These are phyloP conservation scores for Antrozous pallidus DNA, from an alignment of 2,797 vertebrate species.

Conservation along the genomic window DNA sequence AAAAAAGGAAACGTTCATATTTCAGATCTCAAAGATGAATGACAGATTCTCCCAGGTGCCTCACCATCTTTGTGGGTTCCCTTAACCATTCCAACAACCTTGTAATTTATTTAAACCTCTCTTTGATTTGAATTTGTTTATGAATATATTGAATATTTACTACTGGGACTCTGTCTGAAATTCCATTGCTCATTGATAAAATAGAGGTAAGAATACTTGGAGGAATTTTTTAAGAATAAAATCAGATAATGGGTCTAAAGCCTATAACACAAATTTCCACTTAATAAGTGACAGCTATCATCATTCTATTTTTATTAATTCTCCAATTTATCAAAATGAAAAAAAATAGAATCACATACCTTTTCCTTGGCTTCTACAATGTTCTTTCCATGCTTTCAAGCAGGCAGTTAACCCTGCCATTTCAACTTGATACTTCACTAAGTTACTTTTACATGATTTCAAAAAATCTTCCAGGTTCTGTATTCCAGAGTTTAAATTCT, in stretches of 20 bases:
- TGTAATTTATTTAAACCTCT: not conserved
- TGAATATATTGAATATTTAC: not conserved
- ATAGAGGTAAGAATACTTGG: not conserved
- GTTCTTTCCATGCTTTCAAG: conserved; percentile 71
- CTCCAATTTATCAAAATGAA: not conserved
- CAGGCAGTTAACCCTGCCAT: conserved; percentile 53
- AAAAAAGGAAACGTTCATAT: not conserved
- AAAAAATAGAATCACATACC: conserved; percentile 24
- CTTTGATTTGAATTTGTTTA: not conserved
- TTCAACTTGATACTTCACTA: conserved; percentile 69
- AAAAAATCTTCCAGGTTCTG: conserved; percentile 71
- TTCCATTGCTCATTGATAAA: not conserved
- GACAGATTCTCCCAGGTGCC: not conserved
- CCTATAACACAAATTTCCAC: not conserved
- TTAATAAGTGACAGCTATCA: not conserved
- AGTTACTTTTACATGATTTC: conserved; percentile 63
- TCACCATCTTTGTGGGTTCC: not conserved
- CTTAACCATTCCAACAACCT: not conserved
- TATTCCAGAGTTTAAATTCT: conserved; percentile 65
- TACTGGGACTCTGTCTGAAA: not conserved
- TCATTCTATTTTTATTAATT: not conserved
- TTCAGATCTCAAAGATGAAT: not conserved
- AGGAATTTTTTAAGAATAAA: not conserved
- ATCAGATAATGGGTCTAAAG: not conserved
- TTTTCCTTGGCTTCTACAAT: conserved; percentile 44